Evolutionary conservation across 2,888 invertebrate species (phyloP).

Genomic region (Rosalia funebris): DNA sequence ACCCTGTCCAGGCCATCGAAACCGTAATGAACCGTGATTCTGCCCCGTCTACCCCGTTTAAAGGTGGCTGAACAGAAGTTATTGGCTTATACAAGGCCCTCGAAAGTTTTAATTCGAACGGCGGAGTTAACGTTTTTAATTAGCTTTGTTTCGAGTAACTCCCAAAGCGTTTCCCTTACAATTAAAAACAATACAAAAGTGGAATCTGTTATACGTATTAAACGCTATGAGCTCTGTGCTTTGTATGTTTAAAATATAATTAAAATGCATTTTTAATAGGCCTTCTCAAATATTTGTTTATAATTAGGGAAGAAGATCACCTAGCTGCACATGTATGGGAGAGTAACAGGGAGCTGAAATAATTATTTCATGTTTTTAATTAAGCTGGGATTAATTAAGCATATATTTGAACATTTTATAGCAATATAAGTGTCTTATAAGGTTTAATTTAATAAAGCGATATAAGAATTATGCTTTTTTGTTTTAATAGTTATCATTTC

Average conservation of each 20-base stretch:
- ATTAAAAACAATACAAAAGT: slow-evolving; percentile 31
- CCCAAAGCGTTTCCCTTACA: slow-evolving; percentile 20
- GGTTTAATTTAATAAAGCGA: too few species aligned
- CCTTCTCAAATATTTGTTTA: slow-evolving; percentile 39
- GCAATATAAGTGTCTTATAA: too few species aligned
- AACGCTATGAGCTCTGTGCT: not conserved
- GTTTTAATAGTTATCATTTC: too few species aligned
- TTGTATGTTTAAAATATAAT: slow-evolving; percentile 17
- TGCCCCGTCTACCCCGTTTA: not conserved
- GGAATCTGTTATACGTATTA: slow-evolving; percentile 11
- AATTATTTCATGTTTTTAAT: too few species aligned
- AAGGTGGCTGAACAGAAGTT: slow-evolving; percentile 19
- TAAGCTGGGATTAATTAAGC: too few species aligned
- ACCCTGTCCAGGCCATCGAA: too few species aligned
- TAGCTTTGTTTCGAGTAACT: slow-evolving; percentile 39
- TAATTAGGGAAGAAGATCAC: slow-evolving; percentile 38
- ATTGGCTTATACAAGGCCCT: slow-evolving; percentile 27
- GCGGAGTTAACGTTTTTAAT: slow-evolving; percentile 39
- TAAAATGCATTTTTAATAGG: slow-evolving; percentile 39
- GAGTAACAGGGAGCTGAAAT: too few species aligned
- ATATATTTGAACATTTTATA: too few species aligned
- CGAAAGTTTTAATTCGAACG: slow-evolving; percentile 34
- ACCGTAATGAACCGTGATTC: too few species aligned
- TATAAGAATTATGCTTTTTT: too few species aligned
- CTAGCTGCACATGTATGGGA: too few species aligned